phyloP scores from a whole-genome alignment of 2,113 vertebrate species.

The Taxidea taxus region DNA sequence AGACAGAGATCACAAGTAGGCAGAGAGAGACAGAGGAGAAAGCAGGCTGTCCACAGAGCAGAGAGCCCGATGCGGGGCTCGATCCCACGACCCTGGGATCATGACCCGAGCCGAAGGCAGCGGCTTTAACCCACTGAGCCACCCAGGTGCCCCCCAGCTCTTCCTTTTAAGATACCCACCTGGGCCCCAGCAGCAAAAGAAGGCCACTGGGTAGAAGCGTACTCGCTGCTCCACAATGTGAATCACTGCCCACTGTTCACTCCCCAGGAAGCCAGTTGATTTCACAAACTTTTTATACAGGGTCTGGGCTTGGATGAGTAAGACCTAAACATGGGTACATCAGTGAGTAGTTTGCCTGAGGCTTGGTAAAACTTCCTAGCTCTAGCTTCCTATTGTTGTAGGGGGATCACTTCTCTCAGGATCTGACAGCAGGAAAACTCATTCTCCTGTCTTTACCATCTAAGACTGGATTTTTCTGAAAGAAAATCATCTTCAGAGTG shows the following conservation, averaged over 20 bases:
- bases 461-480: not conserved
- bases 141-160: too few species aligned
- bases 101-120: too few species aligned
- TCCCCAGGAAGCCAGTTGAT: slow-evolving; percentile 87
- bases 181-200: slow-evolving; percentile 93
- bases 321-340: slow-evolving; percentile 79
- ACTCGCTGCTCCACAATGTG: slow-evolving; percentile 85
- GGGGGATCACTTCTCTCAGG: not conserved
- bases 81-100: too few species aligned
- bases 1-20: too few species aligned
- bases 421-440: not conserved
- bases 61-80: too few species aligned
- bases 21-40: too few species aligned
- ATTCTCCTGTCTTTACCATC: not conserved
- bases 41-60: too few species aligned
- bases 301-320: slow-evolving; percentile 84
- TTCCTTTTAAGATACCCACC: slow-evolving; percentile 80
- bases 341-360: slow-evolving; percentile 2
- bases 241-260: slow-evolving; percentile 88
- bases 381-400: not conserved
- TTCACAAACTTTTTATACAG: slow-evolving; percentile 87
- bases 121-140: too few species aligned
- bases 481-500: slow-evolving; percentile 27
- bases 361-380: not conserved
- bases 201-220: slow-evolving; percentile 87